Conservation (phyloP, 2,888 invertebrate genomes). For the Mayetiola destructor region DNA sequence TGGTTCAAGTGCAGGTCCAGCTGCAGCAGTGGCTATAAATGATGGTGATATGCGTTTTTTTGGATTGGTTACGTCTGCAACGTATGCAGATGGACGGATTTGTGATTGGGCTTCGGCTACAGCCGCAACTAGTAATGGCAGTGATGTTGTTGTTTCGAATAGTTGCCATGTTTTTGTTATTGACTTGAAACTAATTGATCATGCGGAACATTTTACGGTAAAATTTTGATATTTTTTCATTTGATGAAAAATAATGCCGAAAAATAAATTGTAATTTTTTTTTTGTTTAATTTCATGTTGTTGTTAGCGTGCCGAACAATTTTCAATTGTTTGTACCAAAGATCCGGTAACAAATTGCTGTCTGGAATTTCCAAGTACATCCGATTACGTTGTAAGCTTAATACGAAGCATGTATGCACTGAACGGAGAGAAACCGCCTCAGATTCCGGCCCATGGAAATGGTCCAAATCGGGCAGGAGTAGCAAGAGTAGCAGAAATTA, state of each 20-base stretch:
- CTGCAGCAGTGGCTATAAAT: neutral
- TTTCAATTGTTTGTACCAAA: conserved; percentile 71
- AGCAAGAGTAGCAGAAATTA: neutral
- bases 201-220: conserved; percentile 50
- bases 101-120: conserved; percentile 9
- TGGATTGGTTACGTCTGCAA: conserved; percentile 77
- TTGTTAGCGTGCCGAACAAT: conserved; percentile 57
- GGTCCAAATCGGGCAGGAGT: neutral
- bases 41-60: conserved; percentile 67
- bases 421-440: conserved; percentile 24
- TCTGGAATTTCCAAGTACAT: conserved; percentile 79
- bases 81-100: conserved; percentile 33
- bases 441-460: neutral
- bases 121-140: neutral
- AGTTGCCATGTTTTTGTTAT: conserved; percentile 93
- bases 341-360: conserved; percentile 66
- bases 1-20: neutral
- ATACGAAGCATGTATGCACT: conserved; percentile 59
- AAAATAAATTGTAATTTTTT: neutral
- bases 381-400: conserved; percentile 58
- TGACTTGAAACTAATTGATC: conserved; percentile 72
- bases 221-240: neutral
- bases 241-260: neutral
- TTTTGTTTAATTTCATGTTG: neutral
- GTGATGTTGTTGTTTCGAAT: conserved; percentile 52